A percentile compares a stretch with the other conserved stretches of the same genome.
These are phyloP conservation scores for Xyrauchen texanus DNA, from an alignment of 2,113 vertebrate species.

Conservation along the genomic window DNA sequence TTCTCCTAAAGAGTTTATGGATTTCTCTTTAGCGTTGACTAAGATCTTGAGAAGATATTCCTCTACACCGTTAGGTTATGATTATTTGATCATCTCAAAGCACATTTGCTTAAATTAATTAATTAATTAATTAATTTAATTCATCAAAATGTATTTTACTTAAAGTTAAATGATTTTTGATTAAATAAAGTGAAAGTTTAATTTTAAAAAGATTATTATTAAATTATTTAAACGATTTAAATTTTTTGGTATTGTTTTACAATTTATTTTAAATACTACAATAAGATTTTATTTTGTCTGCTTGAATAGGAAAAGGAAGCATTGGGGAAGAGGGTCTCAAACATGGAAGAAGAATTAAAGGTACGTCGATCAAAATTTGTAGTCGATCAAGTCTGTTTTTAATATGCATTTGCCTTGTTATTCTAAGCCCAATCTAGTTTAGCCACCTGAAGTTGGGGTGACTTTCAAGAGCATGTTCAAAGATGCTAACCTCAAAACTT, in stretches of 20 bases:
- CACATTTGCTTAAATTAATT: too few relatives aligned
- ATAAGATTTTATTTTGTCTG: conserved; percentile 20
- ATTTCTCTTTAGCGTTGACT: not conserved
- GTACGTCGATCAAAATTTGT: conserved; percentile 73
- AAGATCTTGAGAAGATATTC: not conserved
- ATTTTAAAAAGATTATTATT: too few relatives aligned
- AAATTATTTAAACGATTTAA: too few relatives aligned
- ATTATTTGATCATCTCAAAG: not conserved
- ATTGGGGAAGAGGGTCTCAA: conserved; percentile 91
- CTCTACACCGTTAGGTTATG: not conserved
- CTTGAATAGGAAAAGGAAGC: conserved; percentile 85
- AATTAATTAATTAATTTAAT: too few relatives aligned
- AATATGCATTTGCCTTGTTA: not conserved
- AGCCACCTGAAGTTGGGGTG: not conserved
- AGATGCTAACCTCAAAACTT: not conserved
- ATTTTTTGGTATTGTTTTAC: too few relatives aligned
- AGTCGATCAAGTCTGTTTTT: not conserved
- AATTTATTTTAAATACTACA: not conserved
- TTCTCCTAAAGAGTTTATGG: not conserved
- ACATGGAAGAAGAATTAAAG: conserved; percentile 98
- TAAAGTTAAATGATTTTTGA: too few relatives aligned
- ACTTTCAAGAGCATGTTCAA: not conserved
- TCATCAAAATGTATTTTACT: too few relatives aligned
- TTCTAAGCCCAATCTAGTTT: not conserved
- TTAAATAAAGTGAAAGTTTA: too few relatives aligned